Percentiles rank a stretch among this genome's conserved stretches.
These are phyloP conservation scores for Ceyx melanurus DNA, from an alignment of 2,113 vertebrate genomes.

Conservation along the genomic window DNA sequence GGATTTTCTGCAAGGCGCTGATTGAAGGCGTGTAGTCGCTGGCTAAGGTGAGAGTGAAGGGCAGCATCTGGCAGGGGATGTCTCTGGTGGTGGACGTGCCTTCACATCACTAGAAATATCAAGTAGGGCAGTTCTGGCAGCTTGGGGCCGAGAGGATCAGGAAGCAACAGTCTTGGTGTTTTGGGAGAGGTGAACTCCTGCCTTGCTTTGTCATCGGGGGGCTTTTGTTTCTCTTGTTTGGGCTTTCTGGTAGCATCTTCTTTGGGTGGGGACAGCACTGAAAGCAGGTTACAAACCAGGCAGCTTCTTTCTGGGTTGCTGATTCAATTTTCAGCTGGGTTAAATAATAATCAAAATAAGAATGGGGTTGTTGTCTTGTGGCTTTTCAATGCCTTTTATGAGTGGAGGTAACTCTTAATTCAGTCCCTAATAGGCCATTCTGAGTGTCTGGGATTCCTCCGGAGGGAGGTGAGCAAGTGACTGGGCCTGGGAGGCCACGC, in stretches of 20 bases:
- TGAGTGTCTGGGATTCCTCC: constrained; percentile 13
- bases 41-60: constrained; percentile 40
- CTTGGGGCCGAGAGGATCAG: neutral
- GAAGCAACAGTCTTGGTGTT: neutral
- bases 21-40: neutral
- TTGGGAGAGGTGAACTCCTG: constrained; percentile 23
- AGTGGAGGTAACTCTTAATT: constrained; percentile 49
- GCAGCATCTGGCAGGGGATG: neutral
- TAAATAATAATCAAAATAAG: constrained; percentile 43
- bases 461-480: neutral
- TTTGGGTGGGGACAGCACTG: neutral
- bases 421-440: constrained; percentile 14
- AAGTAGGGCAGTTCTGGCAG: neutral
- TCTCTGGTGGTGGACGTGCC: neutral
- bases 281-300: constrained; percentile 23
- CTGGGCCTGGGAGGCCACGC: neutral
- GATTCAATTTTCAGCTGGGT: neutral
- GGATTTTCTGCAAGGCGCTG: neutral
- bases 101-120: neutral
- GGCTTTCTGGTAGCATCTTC: constrained; percentile 18
- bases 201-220: constrained; percentile 13
- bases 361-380: constrained; percentile 25
- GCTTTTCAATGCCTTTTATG: constrained; percentile 55
- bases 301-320: neutral
- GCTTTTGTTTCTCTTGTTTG: constrained; percentile 16